Conservation (phyloP, 2,113 vertebrate species). For the Miniopterus natalensis region DNA sequence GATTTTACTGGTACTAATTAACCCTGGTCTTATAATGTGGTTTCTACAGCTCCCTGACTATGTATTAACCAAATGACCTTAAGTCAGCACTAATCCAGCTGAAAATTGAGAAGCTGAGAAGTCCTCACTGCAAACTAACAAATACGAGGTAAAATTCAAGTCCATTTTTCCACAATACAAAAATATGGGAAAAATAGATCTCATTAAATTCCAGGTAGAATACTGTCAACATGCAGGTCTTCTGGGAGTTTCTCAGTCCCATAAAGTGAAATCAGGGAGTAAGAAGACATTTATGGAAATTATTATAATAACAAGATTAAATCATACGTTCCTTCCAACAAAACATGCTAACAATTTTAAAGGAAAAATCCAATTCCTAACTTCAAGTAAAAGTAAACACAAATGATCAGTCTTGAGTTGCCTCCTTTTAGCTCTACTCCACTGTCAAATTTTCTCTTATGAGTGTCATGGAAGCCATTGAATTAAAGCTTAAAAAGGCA, state of each 20-base stretch:
- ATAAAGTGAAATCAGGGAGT: not conserved
- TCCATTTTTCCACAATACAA: slow-evolving; percentile 57
- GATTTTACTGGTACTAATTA: slow-evolving; percentile 74
- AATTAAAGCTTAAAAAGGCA: not conserved
- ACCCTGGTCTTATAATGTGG: slow-evolving; percentile 63
- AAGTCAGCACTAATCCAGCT: slow-evolving; percentile 53
- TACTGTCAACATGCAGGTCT: slow-evolving; percentile 35
- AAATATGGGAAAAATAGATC: slow-evolving; percentile 35
- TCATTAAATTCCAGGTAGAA: slow-evolving; percentile 58
- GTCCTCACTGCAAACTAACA: slow-evolving; percentile 22
- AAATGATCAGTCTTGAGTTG: not conserved
- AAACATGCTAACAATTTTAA: not conserved
- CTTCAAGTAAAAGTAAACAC: not conserved
- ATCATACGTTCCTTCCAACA: not conserved
- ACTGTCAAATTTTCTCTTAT: not conserved
- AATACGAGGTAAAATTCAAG: slow-evolving; percentile 59
- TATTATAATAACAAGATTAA: slow-evolving; percentile 33
- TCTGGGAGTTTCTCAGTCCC: not conserved
- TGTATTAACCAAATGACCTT: slow-evolving; percentile 74
- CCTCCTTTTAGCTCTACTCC: not conserved
- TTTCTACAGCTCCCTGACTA: slow-evolving; percentile 54
- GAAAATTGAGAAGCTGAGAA: slow-evolving; percentile 51
- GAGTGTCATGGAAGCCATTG: not conserved
- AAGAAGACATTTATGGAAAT: slow-evolving; percentile 40
- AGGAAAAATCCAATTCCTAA: slow-evolving; percentile 10